Conservation (phyloP, 2,113 vertebrate species). For the Synodontis membranacea region DNA sequence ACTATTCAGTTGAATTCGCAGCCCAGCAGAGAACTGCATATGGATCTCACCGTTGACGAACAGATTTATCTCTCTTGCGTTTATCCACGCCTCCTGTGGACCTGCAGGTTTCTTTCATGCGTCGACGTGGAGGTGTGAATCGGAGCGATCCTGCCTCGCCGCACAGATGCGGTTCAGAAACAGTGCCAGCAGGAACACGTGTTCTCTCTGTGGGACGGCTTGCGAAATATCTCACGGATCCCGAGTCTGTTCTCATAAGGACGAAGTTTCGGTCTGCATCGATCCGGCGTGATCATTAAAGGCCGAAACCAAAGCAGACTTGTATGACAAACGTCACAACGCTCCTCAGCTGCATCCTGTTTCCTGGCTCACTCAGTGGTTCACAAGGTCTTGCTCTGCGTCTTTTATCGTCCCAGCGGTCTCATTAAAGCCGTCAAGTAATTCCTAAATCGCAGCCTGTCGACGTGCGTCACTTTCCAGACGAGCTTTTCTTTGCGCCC, state of each 20-base stretch:
- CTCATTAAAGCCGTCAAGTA: conserved; percentile 54
- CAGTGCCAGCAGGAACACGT: conserved; percentile 60
- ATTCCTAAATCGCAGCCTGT: conserved; percentile 53
- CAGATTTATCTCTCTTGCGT: not conserved
- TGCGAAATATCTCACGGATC: conserved; percentile 45
- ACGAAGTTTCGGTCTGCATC: conserved; percentile 37
- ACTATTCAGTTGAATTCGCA: not conserved
- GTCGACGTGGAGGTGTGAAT: conserved; percentile 12
- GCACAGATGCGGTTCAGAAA: conserved; percentile 62
- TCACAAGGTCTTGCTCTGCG: conserved; percentile 57
- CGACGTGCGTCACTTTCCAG: conserved; percentile 52
- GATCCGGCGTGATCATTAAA: conserved; percentile 44
- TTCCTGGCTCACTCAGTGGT: conserved; percentile 54
- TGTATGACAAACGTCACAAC: conserved; percentile 55
- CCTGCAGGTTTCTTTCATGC: not conserved
- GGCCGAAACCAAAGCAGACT: conserved; percentile 41
- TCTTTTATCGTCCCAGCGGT: conserved; percentile 61
- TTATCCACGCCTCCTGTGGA: not conserved
- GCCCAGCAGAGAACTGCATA: not conserved
- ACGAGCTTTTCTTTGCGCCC: conserved; percentile 38
- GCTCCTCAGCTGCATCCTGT: conserved; percentile 77
- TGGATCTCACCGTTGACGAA: not conserved
- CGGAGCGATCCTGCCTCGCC: not conserved
- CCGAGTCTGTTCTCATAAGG: conserved; percentile 40
- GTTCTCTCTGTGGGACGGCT: conserved; percentile 62